Evolutionary conservation across 1,140 invertebrate genomes (phyloP), one percentile per base, ranked within the genome.

Genomic region (Bradysia coprophila): DNA sequence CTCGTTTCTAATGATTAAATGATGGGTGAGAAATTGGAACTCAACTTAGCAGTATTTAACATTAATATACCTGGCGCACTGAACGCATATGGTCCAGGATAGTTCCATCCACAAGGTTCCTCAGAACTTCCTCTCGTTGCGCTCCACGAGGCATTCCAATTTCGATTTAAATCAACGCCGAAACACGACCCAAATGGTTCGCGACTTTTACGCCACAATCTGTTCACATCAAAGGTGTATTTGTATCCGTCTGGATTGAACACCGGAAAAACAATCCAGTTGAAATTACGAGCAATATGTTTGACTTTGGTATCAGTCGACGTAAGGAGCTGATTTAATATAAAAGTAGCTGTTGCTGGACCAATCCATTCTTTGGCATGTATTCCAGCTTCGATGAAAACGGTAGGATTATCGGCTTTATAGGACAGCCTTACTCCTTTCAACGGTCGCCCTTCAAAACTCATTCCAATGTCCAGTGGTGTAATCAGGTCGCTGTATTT

Each of bases 291-390:
- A 1, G 78, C 67, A 1, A 75, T 49, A 13, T 55, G 42, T 28
- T 52, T 57, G 34, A 76, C 50, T 0, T 41, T 33, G 0, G 45
- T 15, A 42, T 71, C 52, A 15, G 61, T 21, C 23, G 47, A 68
- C 67, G 41, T 64, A 53, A 83, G 47, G 3, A 83, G 55, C 44
- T 77, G 54, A 43, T 80, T 63, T 2, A 81, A 52, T 3, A 86
- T 57, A 45, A 76, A 87, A 2, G 79, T 73, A 0, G 73, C 72
- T 1, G 76, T 76, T 0, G 81, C 77, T 1, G 77, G 69, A 0
- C 72, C 58, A 22, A 85, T 78, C 81, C 82, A 86, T 57, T 85
- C 81, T 20, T 81, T 65, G 18, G 79, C 81, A 52, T 86, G 79
- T 16, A 81, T 81, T 1, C 76, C 75, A 42, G 66, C 71, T 56